A percentile compares a stretch with the other conserved stretches of the same genome.
Evolutionary conservation across 2,113 vertebrate species (phyloP).

Genomic region (Formicarius rufipectus): DNA sequence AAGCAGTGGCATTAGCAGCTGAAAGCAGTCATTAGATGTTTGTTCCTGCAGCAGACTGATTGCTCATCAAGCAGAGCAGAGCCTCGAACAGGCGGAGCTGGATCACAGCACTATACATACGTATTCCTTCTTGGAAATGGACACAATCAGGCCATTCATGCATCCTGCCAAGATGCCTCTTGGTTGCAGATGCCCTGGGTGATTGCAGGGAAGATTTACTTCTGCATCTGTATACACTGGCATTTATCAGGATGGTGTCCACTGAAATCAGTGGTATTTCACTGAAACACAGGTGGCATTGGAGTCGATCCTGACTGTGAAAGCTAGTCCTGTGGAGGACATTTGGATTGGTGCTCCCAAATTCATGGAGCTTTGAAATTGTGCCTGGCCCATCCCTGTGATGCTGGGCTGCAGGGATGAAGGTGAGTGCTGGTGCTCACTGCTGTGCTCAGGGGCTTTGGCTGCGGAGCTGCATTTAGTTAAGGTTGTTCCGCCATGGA

Average conservation of each 20-base stretch:
- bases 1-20: constrained; percentile 60
- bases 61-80: constrained; percentile 39
- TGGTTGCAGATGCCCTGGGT: constrained; percentile 27
- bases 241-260: not conserved
- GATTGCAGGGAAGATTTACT: constrained; percentile 19
- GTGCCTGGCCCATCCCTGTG: not conserved
- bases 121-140: constrained; percentile 32
- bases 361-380: not conserved
- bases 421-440: not conserved
- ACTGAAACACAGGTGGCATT: not conserved
- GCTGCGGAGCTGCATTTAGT: not conserved
- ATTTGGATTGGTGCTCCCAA: not conserved
- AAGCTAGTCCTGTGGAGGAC: not conserved
- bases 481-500: not conserved
- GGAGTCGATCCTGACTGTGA: not conserved
- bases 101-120: not conserved
- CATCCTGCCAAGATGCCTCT: constrained; percentile 47
- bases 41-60: constrained; percentile 48
- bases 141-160: constrained; percentile 51
- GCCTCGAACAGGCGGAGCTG: not conserved
- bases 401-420: not conserved
- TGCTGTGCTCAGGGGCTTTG: not conserved
- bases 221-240: not conserved
- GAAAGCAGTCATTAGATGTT: constrained; percentile 53
- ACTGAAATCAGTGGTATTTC: not conserved